Evolutionary conservation across 2,113 vertebrate species (phyloP).

Genomic region (zebrafish (Danio rerio)): GRCz12tu NC_133188.1:46523501-46524000

Average conservation of each 20-base stretch:
- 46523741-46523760: background rate
- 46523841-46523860: background rate
- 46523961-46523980: too few relatives aligned
- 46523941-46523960: too few relatives aligned
- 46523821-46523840: background rate
- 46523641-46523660: conserved; percentile 43
- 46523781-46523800: conserved; percentile 8
- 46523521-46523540: conserved; percentile 23
- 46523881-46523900: background rate
- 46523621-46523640: conserved; percentile 43
- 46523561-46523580: conserved; percentile 27
- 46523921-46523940: background rate
- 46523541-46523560: conserved; percentile 29
- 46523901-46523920: background rate
- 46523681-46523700: conserved; percentile 36
- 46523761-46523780: background rate
- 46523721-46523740: background rate
- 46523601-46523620: conserved; percentile 31
- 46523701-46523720: conserved; percentile 24
- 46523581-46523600: conserved; percentile 23
- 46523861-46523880: background rate
- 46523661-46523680: conserved; percentile 19
- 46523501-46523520: conserved; percentile 34
- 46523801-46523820: background rate
- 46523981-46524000: too few relatives aligned